Evolutionary conservation across 2,797 vertebrate species (phyloP), one percentile per base, ranked within the genome.

Genomic region (Sebastes cheni): DNA sequence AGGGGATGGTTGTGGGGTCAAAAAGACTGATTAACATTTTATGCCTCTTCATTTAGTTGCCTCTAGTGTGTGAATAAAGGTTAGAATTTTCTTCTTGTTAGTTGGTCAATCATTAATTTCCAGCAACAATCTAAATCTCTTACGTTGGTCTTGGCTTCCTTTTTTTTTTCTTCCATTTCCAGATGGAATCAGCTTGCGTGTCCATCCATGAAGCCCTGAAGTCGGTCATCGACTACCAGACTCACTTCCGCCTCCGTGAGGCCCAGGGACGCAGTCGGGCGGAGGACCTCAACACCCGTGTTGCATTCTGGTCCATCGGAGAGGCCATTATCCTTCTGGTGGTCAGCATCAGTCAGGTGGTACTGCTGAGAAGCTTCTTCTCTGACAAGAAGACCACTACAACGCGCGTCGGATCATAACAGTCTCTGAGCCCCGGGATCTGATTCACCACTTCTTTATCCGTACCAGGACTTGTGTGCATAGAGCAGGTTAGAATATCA

Each of bases 161-260:
- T 1, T 18, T 72, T 66, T 60, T 32, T 55, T 36, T 52, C 0
- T 36, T n/a, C 5, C 5, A 61, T 80, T 80, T 61, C 34, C 90
- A 99, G 99, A 99, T 99, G 98, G 99, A 99, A 87, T 99, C 99
- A 14, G 97, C 99, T 0, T 99, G 99, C 2, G 98, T 99, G 86
- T 99, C 98, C 46, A 99, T 99, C 91, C 99, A 99, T 0, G 99
- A 99, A 95, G 99, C 98, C 77, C 92, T 99, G 84, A 99, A 99
- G 89, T 98, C 97, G 0, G 97, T 99, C 88, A 98, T 99, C 1
- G 99, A 99, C 93, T 98, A 99, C 83, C 99, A 99, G 95, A 99
- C 99, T 42, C 99, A 99, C 88, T 99, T 99, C 92, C 98, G 99
- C 25, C 87, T 99, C 87, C 95, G 98, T 42, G 98, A 99, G 88